A percentile compares a stretch with the other conserved stretches of the same genome.
phyloP scores from a whole-genome alignment of 2,113 vertebrate genomes.

The Megaceryle maxima region DNA sequence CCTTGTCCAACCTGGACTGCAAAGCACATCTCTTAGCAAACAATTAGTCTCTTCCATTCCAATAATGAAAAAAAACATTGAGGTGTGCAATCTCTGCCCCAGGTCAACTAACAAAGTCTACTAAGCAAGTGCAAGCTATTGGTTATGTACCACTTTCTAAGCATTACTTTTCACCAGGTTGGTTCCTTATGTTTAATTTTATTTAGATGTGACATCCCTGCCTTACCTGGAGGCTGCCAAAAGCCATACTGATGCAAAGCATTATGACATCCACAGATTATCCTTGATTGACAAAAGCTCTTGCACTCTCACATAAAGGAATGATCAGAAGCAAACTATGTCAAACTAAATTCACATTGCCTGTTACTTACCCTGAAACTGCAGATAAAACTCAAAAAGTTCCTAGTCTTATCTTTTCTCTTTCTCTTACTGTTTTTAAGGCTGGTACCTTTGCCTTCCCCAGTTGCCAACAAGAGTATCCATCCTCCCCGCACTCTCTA shows the following conservation, averaged over 20 bases:
- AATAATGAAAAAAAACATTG: not conserved
- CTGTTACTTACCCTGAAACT: not conserved
- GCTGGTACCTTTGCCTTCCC: not conserved
- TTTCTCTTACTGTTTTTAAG: not conserved
- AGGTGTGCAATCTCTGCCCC: too few relatives aligned
- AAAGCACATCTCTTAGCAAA: not conserved
- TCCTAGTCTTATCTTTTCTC: not conserved
- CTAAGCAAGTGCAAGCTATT: not conserved
- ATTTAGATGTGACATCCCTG: not conserved
- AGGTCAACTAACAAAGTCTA: not conserved
- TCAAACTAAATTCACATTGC: not conserved
- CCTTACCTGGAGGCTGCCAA: not conserved
- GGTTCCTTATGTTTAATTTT: not conserved
- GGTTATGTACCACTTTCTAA: not conserved
- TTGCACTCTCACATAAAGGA: not conserved
- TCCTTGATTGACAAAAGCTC: not conserved
- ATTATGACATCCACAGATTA: not conserved
- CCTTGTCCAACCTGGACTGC: not conserved
- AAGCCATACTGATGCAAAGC: not conserved
- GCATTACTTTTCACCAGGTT: not conserved
- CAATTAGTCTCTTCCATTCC: not conserved
- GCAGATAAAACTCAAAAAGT: not conserved
- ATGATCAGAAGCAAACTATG: not conserved
- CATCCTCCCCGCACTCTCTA: not conserved
- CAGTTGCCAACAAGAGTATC: not conserved